Conservation (phyloP, 2,797 vertebrate species). For the Geotrypetes seraphini region DNA sequence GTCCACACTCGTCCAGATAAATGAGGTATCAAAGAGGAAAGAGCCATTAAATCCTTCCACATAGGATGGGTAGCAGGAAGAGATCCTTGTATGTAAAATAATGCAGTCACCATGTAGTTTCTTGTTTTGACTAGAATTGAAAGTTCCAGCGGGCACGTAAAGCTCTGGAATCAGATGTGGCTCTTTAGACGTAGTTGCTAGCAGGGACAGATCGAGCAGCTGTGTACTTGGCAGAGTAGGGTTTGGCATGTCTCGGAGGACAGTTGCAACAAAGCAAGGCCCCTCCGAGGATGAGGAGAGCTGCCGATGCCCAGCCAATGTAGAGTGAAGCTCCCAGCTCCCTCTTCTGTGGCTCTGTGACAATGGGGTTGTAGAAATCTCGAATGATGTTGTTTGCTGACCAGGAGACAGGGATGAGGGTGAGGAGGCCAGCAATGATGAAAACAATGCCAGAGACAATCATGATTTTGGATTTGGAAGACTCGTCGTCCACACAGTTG, state of each 20-base stretch:
- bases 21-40: no score
- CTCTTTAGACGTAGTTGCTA: constrained; percentile 77
- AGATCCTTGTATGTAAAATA: no score
- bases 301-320: constrained; percentile 74
- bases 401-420: constrained; percentile 78
- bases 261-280: constrained; percentile 80
- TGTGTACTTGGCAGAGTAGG: constrained; percentile 70
- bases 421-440: constrained; percentile 60
- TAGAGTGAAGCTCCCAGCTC: constrained; percentile 82
- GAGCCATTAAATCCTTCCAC: no score
- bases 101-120: no score
- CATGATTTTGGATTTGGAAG: constrained; percentile 71
- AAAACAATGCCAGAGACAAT: constrained; percentile 69
- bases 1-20: no score
- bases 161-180: accelerated
- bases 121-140: no score
- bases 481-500: constrained; percentile 80
- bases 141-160: no score
- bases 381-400: constrained; percentile 71
- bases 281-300: constrained; percentile 72
- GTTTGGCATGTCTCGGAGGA: constrained; percentile 51
- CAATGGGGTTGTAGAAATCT: constrained; percentile 83
- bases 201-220: constrained; percentile 51
- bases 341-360: constrained; percentile 62
- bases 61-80: no score